A percentile compares a stretch with the other conserved stretches of the same genome.
These are phyloP conservation scores for Synanthedon myopaeformis DNA, from an alignment of 2,888 invertebrate genomes.

Conservation along the genomic window DNA sequence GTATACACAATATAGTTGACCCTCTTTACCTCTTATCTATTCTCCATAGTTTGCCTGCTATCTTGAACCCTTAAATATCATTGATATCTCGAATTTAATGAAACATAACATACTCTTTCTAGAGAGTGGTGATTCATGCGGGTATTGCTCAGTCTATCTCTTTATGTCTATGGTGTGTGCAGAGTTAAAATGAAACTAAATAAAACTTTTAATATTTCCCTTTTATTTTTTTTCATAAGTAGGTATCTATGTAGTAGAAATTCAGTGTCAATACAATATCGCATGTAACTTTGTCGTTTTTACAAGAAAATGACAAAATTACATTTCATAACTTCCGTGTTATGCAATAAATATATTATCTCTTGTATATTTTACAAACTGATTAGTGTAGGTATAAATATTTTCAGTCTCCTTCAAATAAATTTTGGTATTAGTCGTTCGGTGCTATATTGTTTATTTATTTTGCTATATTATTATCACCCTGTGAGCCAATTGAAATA, in stretches of 20 bases:
- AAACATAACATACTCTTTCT: no score
- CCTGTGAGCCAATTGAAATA: no score
- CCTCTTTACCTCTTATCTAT: no score
- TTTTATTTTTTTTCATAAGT: background rate
- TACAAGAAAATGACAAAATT: conserved; percentile 53
- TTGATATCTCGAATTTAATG: no score
- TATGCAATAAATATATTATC: background rate
- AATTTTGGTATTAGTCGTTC: conserved; percentile 33
- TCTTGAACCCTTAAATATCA: no score
- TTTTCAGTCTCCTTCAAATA: conserved; percentile 29
- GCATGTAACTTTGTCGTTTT: conserved; percentile 49
- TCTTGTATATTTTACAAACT: background rate
- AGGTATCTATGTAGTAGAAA: background rate
- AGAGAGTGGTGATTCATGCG: no score
- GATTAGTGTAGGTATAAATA: conserved; percentile 5
- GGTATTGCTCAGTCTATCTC: no score
- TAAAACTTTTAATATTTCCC: background rate
- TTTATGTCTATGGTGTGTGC: no score
- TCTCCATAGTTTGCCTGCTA: no score
- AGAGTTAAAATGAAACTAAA: background rate
- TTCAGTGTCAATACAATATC: background rate
- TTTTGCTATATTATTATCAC: no score
- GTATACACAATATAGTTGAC: no score
- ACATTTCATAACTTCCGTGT: conserved; percentile 8
- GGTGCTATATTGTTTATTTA: conserved; percentile 13